These are phyloP conservation scores for Xylocopa sonorina DNA, from an alignment of 1,140 invertebrate genomes.

Conservation along the genomic window DNA sequence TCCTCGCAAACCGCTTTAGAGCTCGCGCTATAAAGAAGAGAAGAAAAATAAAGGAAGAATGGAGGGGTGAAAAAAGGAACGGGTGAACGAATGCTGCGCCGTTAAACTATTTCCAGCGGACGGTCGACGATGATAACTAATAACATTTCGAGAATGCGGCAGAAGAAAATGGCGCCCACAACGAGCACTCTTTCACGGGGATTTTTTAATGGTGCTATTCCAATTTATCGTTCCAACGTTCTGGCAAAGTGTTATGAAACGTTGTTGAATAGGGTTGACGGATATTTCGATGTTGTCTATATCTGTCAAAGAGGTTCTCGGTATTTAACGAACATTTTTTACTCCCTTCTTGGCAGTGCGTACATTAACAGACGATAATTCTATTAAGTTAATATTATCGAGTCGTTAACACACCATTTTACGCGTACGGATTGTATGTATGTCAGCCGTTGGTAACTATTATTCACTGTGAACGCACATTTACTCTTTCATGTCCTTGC, in stretches of 20 bases:
- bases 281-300: neutral
- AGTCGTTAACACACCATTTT: constrained; percentile 25
- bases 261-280: neutral
- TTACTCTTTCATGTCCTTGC: neutral
- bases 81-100: neutral
- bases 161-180: neutral
- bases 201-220: neutral
- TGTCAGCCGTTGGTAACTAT: neutral
- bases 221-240: neutral
- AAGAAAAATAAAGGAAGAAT: neutral
- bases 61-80: neutral
- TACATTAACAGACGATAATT: neutral
- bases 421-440: neutral
- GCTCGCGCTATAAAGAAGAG: neutral
- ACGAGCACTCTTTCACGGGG: too few species aligned
- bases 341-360: neutral
- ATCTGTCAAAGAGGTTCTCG: neutral
- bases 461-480: neutral
- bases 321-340: neutral
- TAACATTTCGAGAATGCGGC: constrained; percentile 25
- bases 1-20: constrained; percentile 26
- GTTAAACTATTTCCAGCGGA: constrained; percentile 33
- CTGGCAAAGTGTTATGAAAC: too few species aligned
- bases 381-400: constrained; percentile 15
- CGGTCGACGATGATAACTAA: constrained; percentile 27